Percentiles rank a stretch among this genome's conserved stretches.
These are phyloP conservation scores for Tetramorium simillimum DNA, from an alignment of 1,140 invertebrate genomes.

Conservation along the genomic window DNA sequence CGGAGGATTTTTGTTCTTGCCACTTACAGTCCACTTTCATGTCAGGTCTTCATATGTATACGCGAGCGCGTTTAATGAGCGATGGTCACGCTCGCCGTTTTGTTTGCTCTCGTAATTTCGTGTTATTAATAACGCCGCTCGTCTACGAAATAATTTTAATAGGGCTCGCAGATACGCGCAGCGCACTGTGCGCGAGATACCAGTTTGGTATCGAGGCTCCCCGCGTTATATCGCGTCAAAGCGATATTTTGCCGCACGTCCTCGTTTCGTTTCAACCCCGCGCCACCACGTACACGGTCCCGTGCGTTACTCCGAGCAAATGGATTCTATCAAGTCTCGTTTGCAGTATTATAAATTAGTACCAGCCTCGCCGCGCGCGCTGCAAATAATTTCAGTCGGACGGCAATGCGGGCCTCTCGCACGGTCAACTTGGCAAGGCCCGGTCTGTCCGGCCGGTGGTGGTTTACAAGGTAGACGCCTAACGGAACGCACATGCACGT, in stretches of 20 bases:
- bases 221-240: slow-evolving; percentile 10
- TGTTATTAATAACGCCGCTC: slow-evolving; percentile 31
- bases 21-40: slow-evolving; percentile 24
- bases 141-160: slow-evolving; percentile 34
- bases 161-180: neutral
- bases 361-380: slow-evolving; percentile 14
- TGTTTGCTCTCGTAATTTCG: slow-evolving; percentile 41
- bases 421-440: slow-evolving; percentile 52
- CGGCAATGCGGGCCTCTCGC: slow-evolving; percentile 45
- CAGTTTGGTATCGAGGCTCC: slow-evolving; percentile 12
- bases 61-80: slow-evolving; percentile 13
- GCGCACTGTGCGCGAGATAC: neutral
- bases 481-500: slow-evolving; percentile 64
- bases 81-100: slow-evolving; percentile 20
- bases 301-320: slow-evolving; percentile 47
- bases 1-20: slow-evolving; percentile 1
- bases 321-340: slow-evolving; percentile 59
- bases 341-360: slow-evolving; percentile 56
- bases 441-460: slow-evolving; percentile 49
- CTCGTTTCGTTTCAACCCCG: slow-evolving; percentile 25
- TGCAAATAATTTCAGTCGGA: slow-evolving; percentile 47
- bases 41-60: neutral
- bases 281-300: slow-evolving; percentile 16
- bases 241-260: slow-evolving; percentile 40
- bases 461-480: slow-evolving; percentile 56